Percentiles rank a stretch among this genome's conserved stretches.
Evolutionary conservation across 2,888 invertebrate genomes (phyloP).

Genomic region (Galerucella nymphaeae): DNA sequence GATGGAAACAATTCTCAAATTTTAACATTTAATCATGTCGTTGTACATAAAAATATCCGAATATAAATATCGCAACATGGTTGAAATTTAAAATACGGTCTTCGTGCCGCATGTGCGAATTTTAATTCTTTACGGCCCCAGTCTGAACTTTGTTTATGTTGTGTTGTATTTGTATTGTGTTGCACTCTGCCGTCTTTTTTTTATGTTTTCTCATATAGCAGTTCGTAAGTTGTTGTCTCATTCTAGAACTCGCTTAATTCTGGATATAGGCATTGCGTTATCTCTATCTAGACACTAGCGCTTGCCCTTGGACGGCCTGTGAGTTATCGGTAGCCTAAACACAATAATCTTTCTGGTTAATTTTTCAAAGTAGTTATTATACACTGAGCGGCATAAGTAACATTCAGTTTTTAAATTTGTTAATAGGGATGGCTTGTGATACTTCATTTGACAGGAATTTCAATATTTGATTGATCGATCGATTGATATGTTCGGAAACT

Average conservation of each 20-base stretch:
- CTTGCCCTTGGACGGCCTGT: slow-evolving; percentile 23
- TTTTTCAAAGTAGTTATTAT: neutral
- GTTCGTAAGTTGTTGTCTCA: slow-evolving; percentile 38
- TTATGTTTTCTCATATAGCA: slow-evolving; percentile 29
- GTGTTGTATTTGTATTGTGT: slow-evolving; percentile 61
- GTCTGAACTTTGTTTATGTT: slow-evolving; percentile 59
- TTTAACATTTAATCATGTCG: slow-evolving; percentile 2
- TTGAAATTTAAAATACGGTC: slow-evolving; percentile 57
- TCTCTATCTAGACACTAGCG: slow-evolving; percentile 19
- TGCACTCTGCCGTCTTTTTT: slow-evolving; percentile 46
- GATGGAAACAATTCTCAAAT: neutral
- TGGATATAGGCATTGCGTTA: slow-evolving; percentile 8
- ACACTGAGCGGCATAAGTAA: too few relatives aligned
- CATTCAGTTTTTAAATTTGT: too few relatives aligned
- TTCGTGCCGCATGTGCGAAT: slow-evolving; percentile 65
- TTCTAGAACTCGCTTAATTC: slow-evolving; percentile 40
- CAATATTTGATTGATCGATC: too few relatives aligned
- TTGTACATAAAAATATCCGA: slow-evolving; percentile 44
- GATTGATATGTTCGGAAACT: too few relatives aligned
- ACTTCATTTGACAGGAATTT: too few relatives aligned
- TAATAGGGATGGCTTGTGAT: too few relatives aligned
- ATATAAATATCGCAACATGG: slow-evolving; percentile 56
- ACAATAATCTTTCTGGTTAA: slow-evolving; percentile 18
- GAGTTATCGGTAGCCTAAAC: slow-evolving; percentile 32
- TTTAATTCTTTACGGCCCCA: slow-evolving; percentile 60